phyloP scores from a whole-genome alignment of 2,797 vertebrate species.

The Steatocranus sp. region DNA sequence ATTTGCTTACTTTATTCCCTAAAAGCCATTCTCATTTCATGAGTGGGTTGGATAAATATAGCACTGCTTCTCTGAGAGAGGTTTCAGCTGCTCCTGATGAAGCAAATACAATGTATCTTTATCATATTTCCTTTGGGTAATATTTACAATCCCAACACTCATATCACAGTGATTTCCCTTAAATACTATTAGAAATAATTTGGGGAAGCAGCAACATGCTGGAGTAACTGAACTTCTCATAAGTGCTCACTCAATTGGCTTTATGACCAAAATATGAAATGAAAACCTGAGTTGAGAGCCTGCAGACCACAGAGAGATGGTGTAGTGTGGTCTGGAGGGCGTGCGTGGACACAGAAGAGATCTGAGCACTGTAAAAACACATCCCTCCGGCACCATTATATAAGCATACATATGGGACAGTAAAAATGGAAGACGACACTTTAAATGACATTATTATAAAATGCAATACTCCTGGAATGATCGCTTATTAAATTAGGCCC shows the following conservation, averaged over 20 bases:
- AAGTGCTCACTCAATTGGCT: constrained; percentile 64
- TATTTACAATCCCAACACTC: constrained; percentile 71
- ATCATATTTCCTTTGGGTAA: constrained; percentile 70
- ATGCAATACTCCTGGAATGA: constrained; percentile 99
- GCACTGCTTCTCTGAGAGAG: constrained; percentile 29
- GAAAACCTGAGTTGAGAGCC: constrained; percentile 54
- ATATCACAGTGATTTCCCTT: constrained; percentile 60
- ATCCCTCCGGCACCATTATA: constrained; percentile 95
- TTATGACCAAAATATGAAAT: constrained; percentile 59
- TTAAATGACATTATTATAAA: constrained; percentile 99
- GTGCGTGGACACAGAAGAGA: constrained; percentile 58
- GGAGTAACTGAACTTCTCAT: constrained; percentile 60
- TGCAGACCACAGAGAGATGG: constrained; percentile 44
- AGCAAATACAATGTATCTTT: constrained; percentile 63
- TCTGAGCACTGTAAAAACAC: constrained; percentile 88
- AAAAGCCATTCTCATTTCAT: constrained; percentile 58
- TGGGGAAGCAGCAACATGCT: constrained; percentile 48
- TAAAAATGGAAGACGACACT: constrained; percentile 99
- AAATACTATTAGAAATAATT: constrained; percentile 73
- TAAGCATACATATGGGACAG: constrained; percentile 99
- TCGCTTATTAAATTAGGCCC: constrained; percentile 99
- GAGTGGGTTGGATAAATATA: constrained; percentile 60
- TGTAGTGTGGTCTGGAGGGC: constrained; percentile 54
- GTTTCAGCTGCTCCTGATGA: constrained; percentile 27
- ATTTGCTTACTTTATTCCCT: constrained; percentile 61